These are phyloP conservation scores for Listrodromus nycthemerus DNA, from an alignment of 2,888 invertebrate species.

Conservation along the genomic window DNA sequence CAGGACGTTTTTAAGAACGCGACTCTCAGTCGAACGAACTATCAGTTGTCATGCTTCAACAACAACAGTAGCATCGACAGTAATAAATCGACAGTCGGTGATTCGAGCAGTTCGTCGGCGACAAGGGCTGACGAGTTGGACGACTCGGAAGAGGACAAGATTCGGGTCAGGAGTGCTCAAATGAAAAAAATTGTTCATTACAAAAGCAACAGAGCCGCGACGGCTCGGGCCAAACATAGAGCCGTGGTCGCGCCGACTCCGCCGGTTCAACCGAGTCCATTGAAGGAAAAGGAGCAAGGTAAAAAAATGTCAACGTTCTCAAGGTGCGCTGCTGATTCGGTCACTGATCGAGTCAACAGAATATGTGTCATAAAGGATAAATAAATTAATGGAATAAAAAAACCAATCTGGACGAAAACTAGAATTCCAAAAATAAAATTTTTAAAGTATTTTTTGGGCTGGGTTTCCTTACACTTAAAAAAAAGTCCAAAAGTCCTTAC, in stretches of 20 bases:
- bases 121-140: constrained; percentile 70
- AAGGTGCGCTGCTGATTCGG: too few relatives aligned
- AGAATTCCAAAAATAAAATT: too few relatives aligned
- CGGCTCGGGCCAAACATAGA: constrained; percentile 88
- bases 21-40: constrained; percentile 52
- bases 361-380: too few relatives aligned
- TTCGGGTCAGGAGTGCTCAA: constrained; percentile 78
- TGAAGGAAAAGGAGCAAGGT: constrained; percentile 91
- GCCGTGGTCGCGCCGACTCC: constrained; percentile 84
- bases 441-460: too few relatives aligned
- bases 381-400: too few relatives aligned
- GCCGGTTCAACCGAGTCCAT: constrained; percentile 85
- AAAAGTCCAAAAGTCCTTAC: too few relatives aligned
- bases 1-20: constrained; percentile 30
- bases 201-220: constrained; percentile 87
- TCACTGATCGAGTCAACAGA: too few relatives aligned
- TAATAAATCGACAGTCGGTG: constrained; percentile 77
- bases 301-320: background rate
- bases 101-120: constrained; percentile 78
- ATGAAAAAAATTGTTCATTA: constrained; percentile 85
- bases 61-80: constrained; percentile 79
- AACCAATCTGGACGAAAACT: too few relatives aligned
- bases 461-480: too few relatives aligned
- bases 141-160: constrained; percentile 74
- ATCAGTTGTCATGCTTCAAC: constrained; percentile 47